A percentile compares a stretch with the other conserved stretches of the same genome.
phyloP scores from a whole-genome alignment of 2,797 vertebrate genomes.

The Sebastes trivittatus region DNA sequence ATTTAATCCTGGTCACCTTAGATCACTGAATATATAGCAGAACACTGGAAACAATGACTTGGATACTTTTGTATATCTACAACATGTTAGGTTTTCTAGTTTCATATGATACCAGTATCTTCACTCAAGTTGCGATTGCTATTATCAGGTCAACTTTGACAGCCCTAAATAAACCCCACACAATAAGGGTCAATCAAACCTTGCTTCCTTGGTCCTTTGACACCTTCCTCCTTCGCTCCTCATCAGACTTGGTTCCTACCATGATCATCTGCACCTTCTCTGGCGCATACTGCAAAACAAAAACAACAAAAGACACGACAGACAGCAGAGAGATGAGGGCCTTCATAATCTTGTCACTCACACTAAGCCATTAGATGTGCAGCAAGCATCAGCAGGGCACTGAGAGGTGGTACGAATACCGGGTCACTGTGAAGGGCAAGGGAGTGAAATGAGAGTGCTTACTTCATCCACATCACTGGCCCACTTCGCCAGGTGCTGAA shows the following conservation, averaged over 20 bases:
- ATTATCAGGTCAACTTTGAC: too few relatives aligned
- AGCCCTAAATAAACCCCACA: background rate
- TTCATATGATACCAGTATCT: too few relatives aligned
- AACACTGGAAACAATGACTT: background rate
- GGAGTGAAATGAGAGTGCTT: conserved; percentile 30
- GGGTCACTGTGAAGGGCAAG: background rate
- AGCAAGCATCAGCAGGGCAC: background rate
- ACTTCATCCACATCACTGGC: conserved; percentile 95
- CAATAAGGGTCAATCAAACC: conserved; percentile 73
- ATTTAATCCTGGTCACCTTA: background rate
- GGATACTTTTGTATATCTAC: background rate
- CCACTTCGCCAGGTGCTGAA: conserved; percentile 96
- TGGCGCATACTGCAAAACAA: conserved; percentile 82
- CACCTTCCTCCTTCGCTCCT: conserved; percentile 89
- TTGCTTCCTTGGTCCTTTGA: conserved; percentile 89
- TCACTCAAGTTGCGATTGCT: too few relatives aligned
- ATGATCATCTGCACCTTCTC: conserved; percentile 91
- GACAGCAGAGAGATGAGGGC: background rate
- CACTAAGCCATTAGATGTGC: background rate
- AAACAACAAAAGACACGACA: background rate
- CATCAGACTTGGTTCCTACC: conserved; percentile 93
- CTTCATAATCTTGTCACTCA: conserved; percentile 25
- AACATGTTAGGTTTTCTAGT: background rate
- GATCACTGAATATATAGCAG: background rate
- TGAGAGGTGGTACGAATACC: background rate